A percentile compares a stretch with the other conserved stretches of the same genome.
phyloP scores from a whole-genome alignment of 2,797 vertebrate species.

The Darevskia nairensis region DNA sequence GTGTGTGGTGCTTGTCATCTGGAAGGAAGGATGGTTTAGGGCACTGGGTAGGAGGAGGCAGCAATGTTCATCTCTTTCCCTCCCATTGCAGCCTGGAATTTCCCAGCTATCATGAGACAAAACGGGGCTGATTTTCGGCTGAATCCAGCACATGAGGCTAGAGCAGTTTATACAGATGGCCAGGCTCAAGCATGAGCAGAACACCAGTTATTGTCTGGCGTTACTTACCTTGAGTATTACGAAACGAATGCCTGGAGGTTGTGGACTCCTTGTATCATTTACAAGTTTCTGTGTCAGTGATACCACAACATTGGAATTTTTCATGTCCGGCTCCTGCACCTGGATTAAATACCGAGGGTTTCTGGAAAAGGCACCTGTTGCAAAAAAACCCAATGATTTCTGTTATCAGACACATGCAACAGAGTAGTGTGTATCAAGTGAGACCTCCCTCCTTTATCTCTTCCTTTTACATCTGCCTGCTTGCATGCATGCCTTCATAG shows the following conservation, averaged over 20 bases:
- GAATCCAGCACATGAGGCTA: background rate
- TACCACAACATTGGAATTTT: slow-evolving; percentile 66
- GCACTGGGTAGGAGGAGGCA: too few species aligned
- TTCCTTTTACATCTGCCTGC: background rate
- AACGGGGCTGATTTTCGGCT: background rate
- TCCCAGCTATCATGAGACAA: background rate
- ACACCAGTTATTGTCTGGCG: background rate
- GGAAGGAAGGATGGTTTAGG: too few species aligned
- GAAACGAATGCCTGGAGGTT: slow-evolving; percentile 62
- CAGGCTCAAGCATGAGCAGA: too few species aligned
- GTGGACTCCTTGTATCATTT: slow-evolving; percentile 7
- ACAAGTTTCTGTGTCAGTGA: slow-evolving; percentile 68
- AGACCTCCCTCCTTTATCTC: background rate
- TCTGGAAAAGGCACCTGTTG: slow-evolving; percentile 55
- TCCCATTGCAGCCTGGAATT: background rate
- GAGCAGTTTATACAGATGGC: too few species aligned
- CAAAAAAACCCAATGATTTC: slow-evolving; percentile 39
- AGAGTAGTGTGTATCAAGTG: background rate
- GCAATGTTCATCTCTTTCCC: too few species aligned
- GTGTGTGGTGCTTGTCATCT: too few species aligned
- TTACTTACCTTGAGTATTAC: slow-evolving; percentile 70
- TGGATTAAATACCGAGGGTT: slow-evolving; percentile 66
- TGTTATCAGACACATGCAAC: background rate
- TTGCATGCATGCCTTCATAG: background rate
- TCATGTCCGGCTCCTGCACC: slow-evolving; percentile 57